These are phyloP conservation scores for Rhamphomyia laevipes DNA, from an alignment of 2,888 invertebrate species.

Conservation along the genomic window DNA sequence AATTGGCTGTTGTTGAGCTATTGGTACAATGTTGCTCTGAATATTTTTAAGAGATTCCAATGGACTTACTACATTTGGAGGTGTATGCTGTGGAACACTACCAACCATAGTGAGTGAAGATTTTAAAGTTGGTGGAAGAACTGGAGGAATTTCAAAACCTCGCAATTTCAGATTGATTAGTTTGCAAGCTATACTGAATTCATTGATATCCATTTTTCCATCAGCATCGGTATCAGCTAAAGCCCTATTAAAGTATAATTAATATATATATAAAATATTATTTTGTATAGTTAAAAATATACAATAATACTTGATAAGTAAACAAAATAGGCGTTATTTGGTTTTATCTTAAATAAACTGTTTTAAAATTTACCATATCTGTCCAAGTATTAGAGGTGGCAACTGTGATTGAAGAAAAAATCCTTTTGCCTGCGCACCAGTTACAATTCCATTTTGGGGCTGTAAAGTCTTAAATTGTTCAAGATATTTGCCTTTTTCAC, in stretches of 20 bases:
- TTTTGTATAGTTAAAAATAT: neutral
- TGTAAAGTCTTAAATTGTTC: constrained; percentile 83
- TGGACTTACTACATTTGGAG: constrained; percentile 32
- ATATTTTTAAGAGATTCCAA: constrained; percentile 26
- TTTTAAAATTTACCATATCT: constrained; percentile 72
- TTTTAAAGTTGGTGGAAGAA: constrained; percentile 64
- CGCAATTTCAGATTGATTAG: constrained; percentile 85
- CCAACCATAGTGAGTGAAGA: constrained; percentile 49
- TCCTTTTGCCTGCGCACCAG: constrained; percentile 86
- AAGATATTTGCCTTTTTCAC: constrained; percentile 78
- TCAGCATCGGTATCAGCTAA: constrained; percentile 93
- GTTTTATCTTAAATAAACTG: neutral
- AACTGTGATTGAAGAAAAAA: constrained; percentile 88
- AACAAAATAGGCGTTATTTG: neutral
- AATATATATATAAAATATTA: neutral
- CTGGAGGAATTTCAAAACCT: constrained; percentile 80
- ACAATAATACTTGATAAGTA: neutral
- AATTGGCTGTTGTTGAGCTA: constrained; percentile 11
- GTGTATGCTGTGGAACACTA: constrained; percentile 33
- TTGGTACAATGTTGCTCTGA: constrained; percentile 14
- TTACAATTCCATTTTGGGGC: constrained; percentile 76
- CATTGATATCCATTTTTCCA: constrained; percentile 90
- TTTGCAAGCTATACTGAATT: constrained; percentile 98
- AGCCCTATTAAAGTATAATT: constrained; percentile 41
- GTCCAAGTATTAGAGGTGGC: constrained; percentile 77